Evolutionary conservation across 2,113 vertebrate species (phyloP).

Genomic region (Podarcis muralis): DNA sequence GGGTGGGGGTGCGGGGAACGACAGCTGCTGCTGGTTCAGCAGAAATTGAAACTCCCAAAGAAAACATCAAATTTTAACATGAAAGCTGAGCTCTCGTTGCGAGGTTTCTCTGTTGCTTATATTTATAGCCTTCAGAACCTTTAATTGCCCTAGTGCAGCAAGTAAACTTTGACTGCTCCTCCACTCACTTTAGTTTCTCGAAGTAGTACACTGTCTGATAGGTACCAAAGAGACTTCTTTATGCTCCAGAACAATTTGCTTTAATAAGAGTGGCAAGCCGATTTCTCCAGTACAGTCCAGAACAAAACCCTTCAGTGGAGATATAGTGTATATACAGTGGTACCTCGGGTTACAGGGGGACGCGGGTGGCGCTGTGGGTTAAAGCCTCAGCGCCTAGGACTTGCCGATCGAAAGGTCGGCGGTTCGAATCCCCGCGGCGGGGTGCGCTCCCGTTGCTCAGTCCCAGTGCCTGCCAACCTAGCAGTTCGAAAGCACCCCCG

Average conservation of each 20-base stretch:
- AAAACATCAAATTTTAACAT: constrained; percentile 31
- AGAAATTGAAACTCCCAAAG: constrained; percentile 23
- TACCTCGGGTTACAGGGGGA: too few relatives aligned
- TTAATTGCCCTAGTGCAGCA: neutral
- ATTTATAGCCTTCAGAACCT: constrained; percentile 2
- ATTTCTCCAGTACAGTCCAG: neutral
- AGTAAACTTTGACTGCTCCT: neutral
- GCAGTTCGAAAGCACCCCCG: too few relatives aligned
- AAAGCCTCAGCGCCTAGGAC: too few relatives aligned
- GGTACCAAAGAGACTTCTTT: neutral
- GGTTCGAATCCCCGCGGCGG: too few relatives aligned
- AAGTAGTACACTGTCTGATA: neutral
- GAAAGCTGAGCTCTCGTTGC: constrained; percentile 13
- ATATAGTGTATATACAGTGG: neutral
- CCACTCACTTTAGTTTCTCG: neutral
- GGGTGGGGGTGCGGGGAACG: neutral
- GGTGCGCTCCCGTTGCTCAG: too few relatives aligned
- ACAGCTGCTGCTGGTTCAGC: constrained; percentile 30
- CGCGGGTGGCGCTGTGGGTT: too few relatives aligned
- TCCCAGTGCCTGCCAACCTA: too few relatives aligned
- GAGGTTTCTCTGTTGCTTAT: neutral
- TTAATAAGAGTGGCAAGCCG: neutral
- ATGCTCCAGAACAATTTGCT: neutral
- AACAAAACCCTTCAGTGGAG: neutral
- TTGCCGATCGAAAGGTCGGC: too few relatives aligned